Evolutionary conservation across 2,113 vertebrate genomes (phyloP).

Genomic region (Leptodactylus fuscus): DNA sequence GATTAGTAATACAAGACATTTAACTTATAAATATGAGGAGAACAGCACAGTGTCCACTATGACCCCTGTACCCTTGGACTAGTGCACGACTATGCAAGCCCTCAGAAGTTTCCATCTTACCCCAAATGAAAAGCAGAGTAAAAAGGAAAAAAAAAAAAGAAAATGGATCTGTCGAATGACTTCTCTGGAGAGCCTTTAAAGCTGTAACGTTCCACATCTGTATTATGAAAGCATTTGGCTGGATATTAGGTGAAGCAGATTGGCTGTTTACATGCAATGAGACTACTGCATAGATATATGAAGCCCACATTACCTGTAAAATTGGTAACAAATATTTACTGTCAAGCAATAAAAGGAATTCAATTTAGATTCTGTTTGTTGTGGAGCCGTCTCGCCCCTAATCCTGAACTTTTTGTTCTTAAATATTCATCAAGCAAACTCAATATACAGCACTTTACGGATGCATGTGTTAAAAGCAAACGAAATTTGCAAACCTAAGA

Average conservation of each 20-base stretch:
- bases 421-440: slow-evolving; percentile 36
- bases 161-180: neutral
- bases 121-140: neutral
- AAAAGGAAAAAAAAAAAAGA: neutral
- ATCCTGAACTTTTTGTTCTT: neutral
- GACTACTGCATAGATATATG: slow-evolving; percentile 1
- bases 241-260: neutral
- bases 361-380: slow-evolving; percentile 1
- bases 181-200: neutral
- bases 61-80: too few relatives aligned
- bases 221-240: slow-evolving; percentile 7
- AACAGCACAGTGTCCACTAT: too few relatives aligned
- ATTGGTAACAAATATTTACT: slow-evolving; percentile 2
- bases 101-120: neutral
- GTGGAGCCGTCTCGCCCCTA: neutral
- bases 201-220: neutral
- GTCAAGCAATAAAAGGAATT: slow-evolving; percentile 2
- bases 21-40: too few relatives aligned
- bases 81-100: neutral
- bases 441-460: neutral
- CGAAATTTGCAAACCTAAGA: slow-evolving; percentile 29
- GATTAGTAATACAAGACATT: too few relatives aligned
- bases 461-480: slow-evolving; percentile 5
- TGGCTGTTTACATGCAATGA: neutral
- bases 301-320: slow-evolving; percentile 2